A percentile compares a stretch with the other conserved stretches of the same genome.
Evolutionary conservation across 2,888 invertebrate species (phyloP).

Genomic region (Glaucopsyche alexis): DNA sequence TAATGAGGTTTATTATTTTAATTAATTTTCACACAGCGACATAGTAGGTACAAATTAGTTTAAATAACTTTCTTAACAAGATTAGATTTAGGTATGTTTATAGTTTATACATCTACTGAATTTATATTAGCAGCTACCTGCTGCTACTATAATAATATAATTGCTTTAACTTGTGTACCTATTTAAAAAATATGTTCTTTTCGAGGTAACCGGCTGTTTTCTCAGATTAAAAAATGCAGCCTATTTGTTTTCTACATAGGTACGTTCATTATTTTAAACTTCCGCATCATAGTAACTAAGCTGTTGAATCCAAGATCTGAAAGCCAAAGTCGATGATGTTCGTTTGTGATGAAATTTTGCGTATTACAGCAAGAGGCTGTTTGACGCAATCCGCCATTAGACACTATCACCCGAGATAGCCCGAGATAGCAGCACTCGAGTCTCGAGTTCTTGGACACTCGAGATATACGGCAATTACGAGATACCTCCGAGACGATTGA

Average conservation of each 20-base stretch:
- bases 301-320: too few relatives aligned
- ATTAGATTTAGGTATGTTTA: not conserved
- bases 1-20: constrained; percentile 23
- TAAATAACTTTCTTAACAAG: constrained; percentile 8
- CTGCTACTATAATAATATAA: not conserved
- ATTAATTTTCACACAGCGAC: constrained; percentile 17
- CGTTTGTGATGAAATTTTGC: not conserved
- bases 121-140: not conserved
- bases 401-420: constrained; percentile 27
- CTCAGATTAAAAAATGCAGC: not conserved
- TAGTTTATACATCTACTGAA: not conserved
- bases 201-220: not conserved
- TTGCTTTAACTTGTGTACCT: not conserved
- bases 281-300: too few relatives aligned
- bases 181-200: not conserved
- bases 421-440: constrained; percentile 18
- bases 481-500: constrained; percentile 39
- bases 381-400: constrained; percentile 33
- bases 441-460: constrained; percentile 33
- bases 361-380: constrained; percentile 31
- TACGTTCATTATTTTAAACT: not conserved
- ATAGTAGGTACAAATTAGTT: constrained; percentile 6
- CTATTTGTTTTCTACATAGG: not conserved
- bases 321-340: too few relatives aligned
- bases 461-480: constrained; percentile 39